Evolutionary conservation across 2,113 vertebrate genomes (phyloP), one percentile per base, ranked within the genome.

Genomic region (Heteronetta atricapilla): DNA sequence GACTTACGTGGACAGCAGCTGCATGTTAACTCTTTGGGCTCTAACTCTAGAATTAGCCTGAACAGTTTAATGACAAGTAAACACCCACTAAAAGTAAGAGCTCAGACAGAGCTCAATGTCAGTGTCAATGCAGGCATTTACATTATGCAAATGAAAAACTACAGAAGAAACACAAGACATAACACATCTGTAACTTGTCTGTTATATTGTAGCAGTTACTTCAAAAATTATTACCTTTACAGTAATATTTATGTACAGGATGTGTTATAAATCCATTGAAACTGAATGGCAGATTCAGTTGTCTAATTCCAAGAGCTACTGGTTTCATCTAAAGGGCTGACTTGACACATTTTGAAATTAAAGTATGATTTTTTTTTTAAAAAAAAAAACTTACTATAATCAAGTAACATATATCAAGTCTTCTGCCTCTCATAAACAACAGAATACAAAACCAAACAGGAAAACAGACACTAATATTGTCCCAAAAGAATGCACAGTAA

Each of bases 351-450:
- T 82, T 85, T 33, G 6, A 82, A 90, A 23, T 28, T 60, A 82
- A 79, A 79, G 82, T 5, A 75, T 0, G 0, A 36, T 23, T 34
- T 50, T 23, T 23, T n/a, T n/a, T n/a, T n/a, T n/a, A n/a, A n/a
- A 23, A 50, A 26, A 22, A 67, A 46, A 69, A 66, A 40, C 18
- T 42, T 13, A 64, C 50, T 26, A 31, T 56, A 67, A 25, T n/a
- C 28, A 77, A 73, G 68, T 28, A 68, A 46, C 2, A 3, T 20
- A 20, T 7, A 63, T 26, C 7, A 86, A 80, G 48, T 28, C 11
- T 23, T 84, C 13, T 48, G 20, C 20, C 18, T 63, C 44, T 82
- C 28, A 48, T 2, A 26, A 26, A 25, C 3, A 63, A 10, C 0
- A 70, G 31, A 69, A 46, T 55, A 80, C 7, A 80, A 52, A 76